phyloP scores from a whole-genome alignment of 2,113 vertebrate species.

The Otocyon megalotis region DNA sequence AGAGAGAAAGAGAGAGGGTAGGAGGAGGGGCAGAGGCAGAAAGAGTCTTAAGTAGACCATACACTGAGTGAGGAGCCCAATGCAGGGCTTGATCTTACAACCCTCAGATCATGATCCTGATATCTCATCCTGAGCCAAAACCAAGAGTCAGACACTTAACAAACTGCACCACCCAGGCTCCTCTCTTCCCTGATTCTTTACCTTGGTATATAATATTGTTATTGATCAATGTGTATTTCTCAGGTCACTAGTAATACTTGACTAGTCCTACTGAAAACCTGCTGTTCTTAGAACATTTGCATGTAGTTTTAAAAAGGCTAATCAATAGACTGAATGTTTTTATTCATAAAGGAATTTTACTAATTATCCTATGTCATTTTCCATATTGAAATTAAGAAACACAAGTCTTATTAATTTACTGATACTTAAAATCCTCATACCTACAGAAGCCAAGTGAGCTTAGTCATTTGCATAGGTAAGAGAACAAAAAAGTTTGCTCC shows the following conservation, averaged over 20 bases:
- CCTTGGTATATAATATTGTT: neutral
- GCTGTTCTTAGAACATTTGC: neutral
- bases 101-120: neutral
- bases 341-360: neutral
- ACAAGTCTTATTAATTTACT: neutral
- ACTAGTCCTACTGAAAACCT: neutral
- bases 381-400: neutral
- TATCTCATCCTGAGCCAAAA: neutral
- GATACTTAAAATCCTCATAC: neutral
- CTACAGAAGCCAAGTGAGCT: neutral
- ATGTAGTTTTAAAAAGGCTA: neutral
- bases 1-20: neutral
- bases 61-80: neutral
- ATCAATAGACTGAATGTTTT: neutral
- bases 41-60: neutral
- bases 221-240: neutral
- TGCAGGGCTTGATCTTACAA: neutral
- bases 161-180: neutral
- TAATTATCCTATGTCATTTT: neutral
- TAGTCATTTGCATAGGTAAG: neutral
- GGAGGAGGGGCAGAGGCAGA: neutral
- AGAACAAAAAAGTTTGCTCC: neutral
- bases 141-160: neutral
- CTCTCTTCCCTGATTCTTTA: neutral
- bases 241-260: neutral